Conservation (phyloP, 2,888 invertebrate species). For the Limnephilus auricula region DNA sequence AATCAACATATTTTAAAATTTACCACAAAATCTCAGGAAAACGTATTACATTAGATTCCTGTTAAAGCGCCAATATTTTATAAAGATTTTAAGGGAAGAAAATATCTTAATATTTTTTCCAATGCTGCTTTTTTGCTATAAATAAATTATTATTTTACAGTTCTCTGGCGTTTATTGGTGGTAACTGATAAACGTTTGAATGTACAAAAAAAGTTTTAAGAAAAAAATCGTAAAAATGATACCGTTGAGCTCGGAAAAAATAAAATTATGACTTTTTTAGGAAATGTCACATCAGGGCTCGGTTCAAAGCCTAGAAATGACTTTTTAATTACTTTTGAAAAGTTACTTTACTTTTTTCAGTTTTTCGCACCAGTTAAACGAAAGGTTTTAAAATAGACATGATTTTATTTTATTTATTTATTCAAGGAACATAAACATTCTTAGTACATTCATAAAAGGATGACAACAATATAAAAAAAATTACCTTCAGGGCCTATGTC, state of each 20-base stretch:
- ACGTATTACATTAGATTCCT: background rate
- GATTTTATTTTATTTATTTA: too few species aligned
- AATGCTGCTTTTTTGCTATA: background rate
- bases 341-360: too few species aligned
- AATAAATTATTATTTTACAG: background rate
- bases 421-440: too few species aligned
- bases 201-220: background rate
- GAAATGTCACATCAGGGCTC: background rate
- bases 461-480: too few species aligned
- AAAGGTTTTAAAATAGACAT: too few species aligned
- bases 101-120: too few species aligned
- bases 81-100: too few species aligned
- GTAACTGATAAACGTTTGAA: background rate
- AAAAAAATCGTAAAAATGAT: too few species aligned
- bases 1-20: background rate
- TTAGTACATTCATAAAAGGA: too few species aligned
- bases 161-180: background rate
- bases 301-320: background rate
- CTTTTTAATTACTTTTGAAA: background rate
- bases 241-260: too few species aligned
- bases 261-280: background rate
- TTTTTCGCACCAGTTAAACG: too few species aligned
- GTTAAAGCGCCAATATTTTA: background rate
- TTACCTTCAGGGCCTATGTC: too few species aligned
- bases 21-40: background rate